Evolutionary conservation across 2,113 vertebrate species (phyloP).

Genomic region (Sisor rabdophorus): DNA sequence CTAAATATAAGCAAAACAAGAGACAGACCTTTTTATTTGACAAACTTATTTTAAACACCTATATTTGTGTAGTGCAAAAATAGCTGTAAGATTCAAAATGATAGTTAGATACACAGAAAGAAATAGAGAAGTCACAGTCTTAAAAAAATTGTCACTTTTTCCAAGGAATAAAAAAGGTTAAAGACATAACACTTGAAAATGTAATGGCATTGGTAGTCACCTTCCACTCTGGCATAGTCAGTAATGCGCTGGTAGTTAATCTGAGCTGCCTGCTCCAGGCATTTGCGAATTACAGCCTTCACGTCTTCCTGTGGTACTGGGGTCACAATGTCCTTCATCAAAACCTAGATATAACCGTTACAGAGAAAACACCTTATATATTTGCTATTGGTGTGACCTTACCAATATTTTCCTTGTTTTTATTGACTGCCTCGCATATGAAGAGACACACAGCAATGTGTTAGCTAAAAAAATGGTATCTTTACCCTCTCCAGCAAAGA

Average conservation of each 20-base stretch:
- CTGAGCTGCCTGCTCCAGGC: slow-evolving; percentile 96
- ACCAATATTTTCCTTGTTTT: not conserved
- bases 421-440: slow-evolving; percentile 4
- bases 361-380: not conserved
- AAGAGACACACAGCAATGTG: slow-evolving; percentile 9
- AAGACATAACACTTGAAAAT: slow-evolving; percentile 22
- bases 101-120: not conserved
- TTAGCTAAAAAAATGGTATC: slow-evolving; percentile 33
- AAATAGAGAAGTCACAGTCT: not conserved
- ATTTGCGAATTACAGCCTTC: slow-evolving; percentile 98
- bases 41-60: too few relatives aligned
- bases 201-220: slow-evolving; percentile 70
- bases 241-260: slow-evolving; percentile 95
- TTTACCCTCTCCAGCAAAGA: slow-evolving; percentile 94
- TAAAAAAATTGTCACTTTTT: not conserved
- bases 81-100: not conserved
- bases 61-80: too few relatives aligned
- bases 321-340: slow-evolving; percentile 99
- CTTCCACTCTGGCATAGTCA: slow-evolving; percentile 98
- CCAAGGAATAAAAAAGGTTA: slow-evolving; percentile 21
- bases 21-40: too few relatives aligned
- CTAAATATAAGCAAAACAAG: not conserved
- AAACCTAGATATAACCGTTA: slow-evolving; percentile 71
- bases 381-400: not conserved
- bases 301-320: slow-evolving; percentile 97